Evolutionary conservation across 1,140 invertebrate species (phyloP).

Genomic region (Zaprionus inermis): DNA sequence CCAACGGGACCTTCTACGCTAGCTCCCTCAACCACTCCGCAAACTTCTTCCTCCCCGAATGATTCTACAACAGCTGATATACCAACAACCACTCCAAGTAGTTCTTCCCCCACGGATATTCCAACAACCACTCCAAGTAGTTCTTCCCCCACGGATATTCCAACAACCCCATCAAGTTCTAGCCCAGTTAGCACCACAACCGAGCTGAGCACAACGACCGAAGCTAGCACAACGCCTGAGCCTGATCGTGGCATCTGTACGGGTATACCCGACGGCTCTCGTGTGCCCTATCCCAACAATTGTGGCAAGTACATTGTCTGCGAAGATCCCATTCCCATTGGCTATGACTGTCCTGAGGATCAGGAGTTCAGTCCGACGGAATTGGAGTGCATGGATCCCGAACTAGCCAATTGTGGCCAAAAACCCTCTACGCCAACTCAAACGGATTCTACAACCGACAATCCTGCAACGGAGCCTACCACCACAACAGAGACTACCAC

Average conservation of each 20-base stretch:
- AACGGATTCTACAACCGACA: constrained; percentile 22
- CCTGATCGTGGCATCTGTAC: constrained; percentile 56
- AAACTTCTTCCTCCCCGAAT: neutral
- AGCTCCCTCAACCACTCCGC: neutral
- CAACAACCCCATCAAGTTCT: constrained; percentile 26
- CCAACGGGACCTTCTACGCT: constrained; percentile 9
- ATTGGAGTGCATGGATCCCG: constrained; percentile 57
- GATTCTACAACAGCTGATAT: constrained; percentile 6
- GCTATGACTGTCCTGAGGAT: constrained; percentile 55
- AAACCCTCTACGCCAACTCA: constrained; percentile 4
- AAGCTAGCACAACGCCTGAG: neutral
- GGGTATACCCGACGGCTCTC: constrained; percentile 35
- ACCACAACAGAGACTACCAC: constrained; percentile 25
- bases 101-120: constrained; percentile 21
- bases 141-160: constrained; percentile 15
- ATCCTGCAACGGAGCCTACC: constrained; percentile 5
- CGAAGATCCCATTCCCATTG: constrained; percentile 62
- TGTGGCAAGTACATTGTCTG: constrained; percentile 71
- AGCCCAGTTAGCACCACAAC: constrained; percentile 7
- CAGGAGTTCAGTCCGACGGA: constrained; percentile 68
- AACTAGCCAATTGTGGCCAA: constrained; percentile 56
- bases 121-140: constrained; percentile 15
- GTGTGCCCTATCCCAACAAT: constrained; percentile 67
- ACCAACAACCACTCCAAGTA: constrained; percentile 11
- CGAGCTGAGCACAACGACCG: constrained; percentile 21